Evolutionary conservation across 2,797 vertebrate genomes (phyloP).

Genomic region (Momotus momota): DNA sequence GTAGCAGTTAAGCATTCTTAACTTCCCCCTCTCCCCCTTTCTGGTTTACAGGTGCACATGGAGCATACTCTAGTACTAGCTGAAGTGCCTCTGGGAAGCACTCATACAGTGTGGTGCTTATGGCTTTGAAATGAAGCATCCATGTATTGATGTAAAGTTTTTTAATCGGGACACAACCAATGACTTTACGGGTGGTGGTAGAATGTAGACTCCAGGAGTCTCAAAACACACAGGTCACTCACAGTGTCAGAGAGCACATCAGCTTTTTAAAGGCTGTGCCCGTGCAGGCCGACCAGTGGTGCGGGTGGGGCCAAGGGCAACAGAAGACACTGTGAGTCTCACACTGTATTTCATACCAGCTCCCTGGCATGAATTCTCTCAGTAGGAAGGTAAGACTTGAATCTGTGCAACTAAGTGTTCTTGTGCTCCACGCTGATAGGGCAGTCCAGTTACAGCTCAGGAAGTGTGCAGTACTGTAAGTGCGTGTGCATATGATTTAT

Average conservation of each 20-base stretch:
- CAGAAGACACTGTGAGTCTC: not conserved
- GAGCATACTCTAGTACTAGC: not conserved
- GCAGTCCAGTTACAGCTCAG: not conserved
- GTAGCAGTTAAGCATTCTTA: not conserved
- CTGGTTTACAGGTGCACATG: not conserved
- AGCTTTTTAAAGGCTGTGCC: not conserved
- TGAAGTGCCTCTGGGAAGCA: not conserved
- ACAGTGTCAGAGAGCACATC: not conserved
- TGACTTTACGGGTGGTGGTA: not conserved
- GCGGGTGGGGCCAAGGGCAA: not conserved
- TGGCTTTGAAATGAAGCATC: not conserved
- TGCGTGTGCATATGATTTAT: constrained; percentile 63
- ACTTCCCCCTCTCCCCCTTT: not conserved
- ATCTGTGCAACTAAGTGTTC: not conserved
- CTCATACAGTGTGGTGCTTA: not conserved
- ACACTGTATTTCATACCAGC: not conserved
- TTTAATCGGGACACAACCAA: not conserved
- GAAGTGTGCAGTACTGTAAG: not conserved
- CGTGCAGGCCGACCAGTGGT: not conserved
- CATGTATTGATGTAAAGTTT: not conserved
- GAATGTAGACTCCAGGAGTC: not conserved
- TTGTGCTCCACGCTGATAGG: rapidly evolving
- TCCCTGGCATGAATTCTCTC: not conserved
- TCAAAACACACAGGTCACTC: not conserved
- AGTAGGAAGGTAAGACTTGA: not conserved